phyloP scores from a whole-genome alignment of 2,797 vertebrate genomes.

The Manis pentadactyla region DNA sequence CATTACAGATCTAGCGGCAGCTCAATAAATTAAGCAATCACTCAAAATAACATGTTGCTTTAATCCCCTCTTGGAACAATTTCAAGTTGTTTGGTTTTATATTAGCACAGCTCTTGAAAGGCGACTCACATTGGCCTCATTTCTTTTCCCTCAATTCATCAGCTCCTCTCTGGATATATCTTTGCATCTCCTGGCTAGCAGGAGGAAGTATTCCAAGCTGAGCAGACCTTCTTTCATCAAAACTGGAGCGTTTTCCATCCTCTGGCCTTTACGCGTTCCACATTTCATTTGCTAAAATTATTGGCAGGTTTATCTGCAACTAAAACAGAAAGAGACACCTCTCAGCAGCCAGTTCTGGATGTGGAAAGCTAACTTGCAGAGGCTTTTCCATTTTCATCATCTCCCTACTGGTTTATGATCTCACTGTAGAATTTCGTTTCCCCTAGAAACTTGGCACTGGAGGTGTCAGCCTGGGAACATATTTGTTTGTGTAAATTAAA shows the following conservation, averaged over 20 bases:
- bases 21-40: slow-evolving; percentile 75
- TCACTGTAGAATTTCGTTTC: slow-evolving; percentile 68
- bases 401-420: slow-evolving; percentile 53
- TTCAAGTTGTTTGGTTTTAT: slow-evolving; percentile 45
- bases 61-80: slow-evolving; percentile 63
- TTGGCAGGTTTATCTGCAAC: slow-evolving; percentile 44
- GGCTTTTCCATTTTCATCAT: slow-evolving; percentile 40
- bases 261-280: not conserved
- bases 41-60: slow-evolving; percentile 66
- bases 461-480: slow-evolving; percentile 80
- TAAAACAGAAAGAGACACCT: not conserved
- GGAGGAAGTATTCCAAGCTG: not conserved
- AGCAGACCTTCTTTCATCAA: slow-evolving; percentile 56
- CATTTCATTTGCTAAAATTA: not conserved
- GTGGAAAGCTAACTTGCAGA: not conserved
- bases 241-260: not conserved
- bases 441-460: slow-evolving; percentile 77
- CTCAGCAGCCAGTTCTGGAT: slow-evolving; percentile 27
- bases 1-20: slow-evolving; percentile 58
- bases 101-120: not conserved
- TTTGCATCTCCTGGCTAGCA: not conserved
- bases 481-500: slow-evolving; percentile 79
- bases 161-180: not conserved
- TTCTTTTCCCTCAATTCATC: not conserved
- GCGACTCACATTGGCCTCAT: not conserved